Conservation (phyloP, 1,140 invertebrate species). For the Uloborus diversus region DNA sequence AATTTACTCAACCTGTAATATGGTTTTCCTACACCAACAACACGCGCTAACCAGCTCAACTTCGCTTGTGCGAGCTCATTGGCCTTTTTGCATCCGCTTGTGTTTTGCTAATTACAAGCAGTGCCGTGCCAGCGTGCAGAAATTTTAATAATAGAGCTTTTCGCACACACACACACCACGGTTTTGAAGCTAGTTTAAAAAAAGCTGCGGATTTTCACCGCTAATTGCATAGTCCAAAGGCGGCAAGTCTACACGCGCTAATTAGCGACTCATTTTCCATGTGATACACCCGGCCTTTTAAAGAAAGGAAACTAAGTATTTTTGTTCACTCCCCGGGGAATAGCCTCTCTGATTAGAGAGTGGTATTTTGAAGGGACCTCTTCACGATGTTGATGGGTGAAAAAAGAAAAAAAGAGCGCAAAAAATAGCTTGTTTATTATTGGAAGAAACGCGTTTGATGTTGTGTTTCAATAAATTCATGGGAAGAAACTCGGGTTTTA, state of each 20-base stretch:
- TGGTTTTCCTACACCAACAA: neutral
- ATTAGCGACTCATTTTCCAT: neutral
- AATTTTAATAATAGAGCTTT: conserved; percentile 10
- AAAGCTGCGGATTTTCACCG: neutral
- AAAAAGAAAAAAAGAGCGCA: neutral
- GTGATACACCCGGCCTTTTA: neutral
- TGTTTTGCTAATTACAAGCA: conserved; percentile 14
- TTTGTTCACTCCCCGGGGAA: neutral
- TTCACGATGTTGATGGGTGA: neutral
- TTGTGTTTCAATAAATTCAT: no score
- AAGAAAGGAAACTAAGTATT: conserved; percentile 1
- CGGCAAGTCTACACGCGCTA: neutral
- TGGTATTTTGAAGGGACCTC: neutral
- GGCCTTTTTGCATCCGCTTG: neutral
- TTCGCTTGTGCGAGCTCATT: neutral
- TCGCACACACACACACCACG: neutral
- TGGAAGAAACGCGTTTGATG: no score
- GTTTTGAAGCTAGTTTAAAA: neutral
- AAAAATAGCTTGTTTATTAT: no score
- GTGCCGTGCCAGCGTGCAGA: neutral
- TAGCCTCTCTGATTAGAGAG: neutral
- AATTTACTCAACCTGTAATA: neutral
- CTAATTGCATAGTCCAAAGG: conserved; percentile 3
- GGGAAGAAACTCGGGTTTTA: no score
- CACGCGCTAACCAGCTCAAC: neutral